Evolutionary conservation across 1,140 invertebrate genomes (phyloP).

Genomic region (Megalopta genalis): DNA sequence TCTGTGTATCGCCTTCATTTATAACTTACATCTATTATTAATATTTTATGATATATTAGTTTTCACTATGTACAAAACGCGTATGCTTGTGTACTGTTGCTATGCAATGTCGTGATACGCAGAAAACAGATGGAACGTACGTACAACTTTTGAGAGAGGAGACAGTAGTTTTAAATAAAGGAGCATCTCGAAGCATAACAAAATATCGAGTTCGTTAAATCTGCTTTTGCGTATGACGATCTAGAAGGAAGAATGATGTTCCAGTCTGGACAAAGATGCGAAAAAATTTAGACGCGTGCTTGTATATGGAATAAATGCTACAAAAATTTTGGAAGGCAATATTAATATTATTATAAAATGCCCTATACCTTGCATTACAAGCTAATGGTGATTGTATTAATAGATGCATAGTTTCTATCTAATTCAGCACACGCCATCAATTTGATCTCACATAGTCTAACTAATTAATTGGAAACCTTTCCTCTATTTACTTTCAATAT

Average conservation of each 20-base stretch:
- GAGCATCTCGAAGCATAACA: conserved; percentile 44
- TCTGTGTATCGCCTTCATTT: conserved; percentile 43
- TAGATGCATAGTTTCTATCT: conserved; percentile 69
- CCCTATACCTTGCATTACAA: conserved; percentile 71
- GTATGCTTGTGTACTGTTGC: conserved; percentile 61
- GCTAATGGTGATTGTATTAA: conserved; percentile 72
- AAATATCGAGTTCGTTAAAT: conserved; percentile 57
- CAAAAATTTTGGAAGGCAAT: conserved; percentile 73
- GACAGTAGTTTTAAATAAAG: conserved; percentile 57
- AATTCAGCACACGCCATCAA: conserved; percentile 66
- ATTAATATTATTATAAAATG: conserved; percentile 72
- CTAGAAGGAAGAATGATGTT: conserved; percentile 68
- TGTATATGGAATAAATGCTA: conserved; percentile 64
- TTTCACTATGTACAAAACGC: conserved; percentile 73
- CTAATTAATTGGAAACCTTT: conserved; percentile 57
- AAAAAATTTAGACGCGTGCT: conserved; percentile 62
- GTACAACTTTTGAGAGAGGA: conserved; percentile 53
- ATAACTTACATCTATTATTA: conserved; percentile 62
- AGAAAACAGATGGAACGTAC: conserved; percentile 65
- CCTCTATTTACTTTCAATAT: conserved; percentile 61
- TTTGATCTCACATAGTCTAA: conserved; percentile 64
- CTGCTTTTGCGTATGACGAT: conserved; percentile 63
- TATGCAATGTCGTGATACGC: conserved; percentile 63
- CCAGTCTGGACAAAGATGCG: conserved; percentile 56
- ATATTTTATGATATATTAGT: conserved; percentile 75